Evolutionary conservation across 1,140 invertebrate species (phyloP).

Genomic region (Pseudomyrmex dendroicus): DNA sequence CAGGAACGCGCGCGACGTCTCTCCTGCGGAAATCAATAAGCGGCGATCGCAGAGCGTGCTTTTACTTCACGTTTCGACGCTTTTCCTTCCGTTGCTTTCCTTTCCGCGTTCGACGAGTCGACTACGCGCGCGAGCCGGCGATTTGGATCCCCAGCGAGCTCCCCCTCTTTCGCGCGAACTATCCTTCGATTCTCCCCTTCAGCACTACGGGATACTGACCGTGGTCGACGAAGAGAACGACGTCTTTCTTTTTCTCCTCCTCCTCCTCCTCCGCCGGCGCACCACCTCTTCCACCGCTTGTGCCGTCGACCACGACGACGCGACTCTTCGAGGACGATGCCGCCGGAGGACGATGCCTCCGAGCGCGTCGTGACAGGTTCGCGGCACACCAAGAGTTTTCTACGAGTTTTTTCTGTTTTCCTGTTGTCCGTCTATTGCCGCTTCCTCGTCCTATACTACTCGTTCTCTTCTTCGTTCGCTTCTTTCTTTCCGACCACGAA

Average conservation of each 20-base stretch:
- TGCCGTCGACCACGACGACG: conserved; percentile 47
- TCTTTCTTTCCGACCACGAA: conserved; percentile 46
- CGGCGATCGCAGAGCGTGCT: conserved; percentile 69
- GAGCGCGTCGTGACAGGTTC: conserved; percentile 51
- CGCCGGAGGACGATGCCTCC: conserved; percentile 42
- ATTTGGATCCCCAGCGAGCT: not conserved
- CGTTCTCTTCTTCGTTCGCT: not conserved
- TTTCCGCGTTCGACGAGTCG: conserved; percentile 9
- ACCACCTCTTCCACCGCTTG: conserved; percentile 57
- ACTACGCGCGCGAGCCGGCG: conserved; percentile 11
- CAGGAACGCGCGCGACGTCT: conserved; percentile 53
- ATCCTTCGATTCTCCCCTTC: not conserved
- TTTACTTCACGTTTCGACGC: not conserved
- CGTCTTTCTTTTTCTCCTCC: conserved; percentile 61
- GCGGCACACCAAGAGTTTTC: conserved; percentile 7
- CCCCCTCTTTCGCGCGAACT: not conserved
- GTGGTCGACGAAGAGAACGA: conserved; percentile 63
- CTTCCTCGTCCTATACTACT: not conserved
- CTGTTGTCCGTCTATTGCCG: not conserved
- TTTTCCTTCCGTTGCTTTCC: not conserved
- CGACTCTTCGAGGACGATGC: conserved; percentile 36
- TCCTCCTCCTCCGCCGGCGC: conserved; percentile 55
- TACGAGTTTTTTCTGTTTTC: not conserved
- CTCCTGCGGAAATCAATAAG: conserved; percentile 77
- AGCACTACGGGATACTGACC: conserved; percentile 62